These are phyloP conservation scores for Drosophila funebris DNA, from an alignment of 1,140 invertebrate genomes.

Conservation along the genomic window DNA sequence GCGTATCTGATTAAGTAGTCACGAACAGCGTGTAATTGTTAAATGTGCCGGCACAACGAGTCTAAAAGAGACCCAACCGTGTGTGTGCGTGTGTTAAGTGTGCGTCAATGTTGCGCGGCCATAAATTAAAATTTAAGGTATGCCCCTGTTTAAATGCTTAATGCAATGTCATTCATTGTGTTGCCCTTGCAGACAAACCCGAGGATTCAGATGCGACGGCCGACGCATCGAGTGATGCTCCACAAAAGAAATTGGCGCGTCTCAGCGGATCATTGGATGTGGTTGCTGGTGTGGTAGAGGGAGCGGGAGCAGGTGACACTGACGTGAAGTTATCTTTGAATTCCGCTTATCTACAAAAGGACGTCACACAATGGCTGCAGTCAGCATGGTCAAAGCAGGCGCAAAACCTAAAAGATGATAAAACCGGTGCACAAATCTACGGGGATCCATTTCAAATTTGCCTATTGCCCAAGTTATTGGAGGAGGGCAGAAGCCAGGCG, in stretches of 20 bases:
- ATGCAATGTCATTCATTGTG: conserved; percentile 74
- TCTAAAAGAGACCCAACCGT: conserved; percentile 20
- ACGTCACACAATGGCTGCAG: conserved; percentile 61
- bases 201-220: conserved; percentile 3
- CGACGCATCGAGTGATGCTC: conserved; percentile 29
- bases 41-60: conserved; percentile 63
- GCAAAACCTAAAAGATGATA: conserved; percentile 33
- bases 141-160: conserved; percentile 57
- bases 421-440: conserved; percentile 61
- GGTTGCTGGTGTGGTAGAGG: background rate
- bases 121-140: conserved; percentile 76
- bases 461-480: conserved; percentile 59
- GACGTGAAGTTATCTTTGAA: conserved; percentile 42
- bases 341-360: conserved; percentile 43
- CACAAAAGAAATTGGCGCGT: conserved; percentile 56
- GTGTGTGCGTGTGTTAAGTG: conserved; percentile 48
- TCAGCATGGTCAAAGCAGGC: conserved; percentile 38
- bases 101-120: conserved; percentile 43
- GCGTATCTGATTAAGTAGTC: conserved; percentile 32
- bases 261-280: conserved; percentile 23
- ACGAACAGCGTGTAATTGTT: conserved; percentile 18
- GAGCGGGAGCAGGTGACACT: background rate
- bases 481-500: conserved; percentile 29
- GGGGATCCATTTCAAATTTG: conserved; percentile 75
- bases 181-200: conserved; percentile 58